phyloP scores from a whole-genome alignment of 1,140 invertebrate genomes.

The Zaprionus africanus region DNA sequence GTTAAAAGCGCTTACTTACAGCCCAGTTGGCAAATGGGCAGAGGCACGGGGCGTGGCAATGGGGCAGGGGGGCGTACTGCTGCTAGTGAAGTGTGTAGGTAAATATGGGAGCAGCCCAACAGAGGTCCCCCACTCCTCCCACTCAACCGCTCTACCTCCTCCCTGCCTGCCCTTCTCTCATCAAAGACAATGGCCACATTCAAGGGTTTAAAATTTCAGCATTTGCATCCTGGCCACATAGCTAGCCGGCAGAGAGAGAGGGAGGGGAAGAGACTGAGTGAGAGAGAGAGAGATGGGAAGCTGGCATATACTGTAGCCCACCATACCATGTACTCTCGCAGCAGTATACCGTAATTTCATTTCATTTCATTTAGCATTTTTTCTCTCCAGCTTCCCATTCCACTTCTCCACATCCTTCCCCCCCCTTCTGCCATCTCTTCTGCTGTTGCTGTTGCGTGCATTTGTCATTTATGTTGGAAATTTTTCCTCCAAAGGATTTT shows the following conservation, averaged over 20 bases:
- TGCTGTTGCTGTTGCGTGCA: slow-evolving; percentile 56
- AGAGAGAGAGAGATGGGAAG: background rate
- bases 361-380: slow-evolving; percentile 81
- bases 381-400: slow-evolving; percentile 36
- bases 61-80: background rate
- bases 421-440: background rate
- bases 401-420: background rate
- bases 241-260: background rate
- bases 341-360: slow-evolving; percentile 70
- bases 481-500: slow-evolving; percentile 35
- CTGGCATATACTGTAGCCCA: slow-evolving; percentile 10
- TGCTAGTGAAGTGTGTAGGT: slow-evolving; percentile 31
- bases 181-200: slow-evolving; percentile 81
- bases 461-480: slow-evolving; percentile 66
- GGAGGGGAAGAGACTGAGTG: background rate
- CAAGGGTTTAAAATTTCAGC: slow-evolving; percentile 81
- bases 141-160: no score
- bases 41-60: background rate
- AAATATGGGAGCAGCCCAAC: slow-evolving; percentile 37
- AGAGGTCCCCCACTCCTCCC: no score
- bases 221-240: slow-evolving; percentile 65
- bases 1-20: slow-evolving; percentile 79
- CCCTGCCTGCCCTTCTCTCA: slow-evolving; percentile 25
- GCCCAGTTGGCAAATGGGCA: slow-evolving; percentile 82
- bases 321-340: slow-evolving; percentile 9